Conservation (phyloP, 2,888 invertebrate genomes). For the Nomada lathburiana region DNA sequence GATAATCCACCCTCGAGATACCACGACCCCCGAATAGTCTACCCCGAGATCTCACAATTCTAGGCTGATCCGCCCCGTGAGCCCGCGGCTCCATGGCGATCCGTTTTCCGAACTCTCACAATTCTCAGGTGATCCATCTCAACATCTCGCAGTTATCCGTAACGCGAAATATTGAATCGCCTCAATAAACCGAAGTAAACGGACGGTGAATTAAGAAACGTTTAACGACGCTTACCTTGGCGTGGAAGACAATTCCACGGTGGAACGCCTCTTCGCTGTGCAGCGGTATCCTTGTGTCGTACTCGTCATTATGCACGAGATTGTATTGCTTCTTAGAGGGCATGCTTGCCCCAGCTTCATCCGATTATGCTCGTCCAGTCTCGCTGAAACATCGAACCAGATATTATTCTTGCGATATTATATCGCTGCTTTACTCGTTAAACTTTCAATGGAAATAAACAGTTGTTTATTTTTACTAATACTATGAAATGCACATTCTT, state of each 20-base stretch:
- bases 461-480: neutral
- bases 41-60: too few species aligned
- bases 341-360: conserved; percentile 87
- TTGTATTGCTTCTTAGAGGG: conserved; percentile 96
- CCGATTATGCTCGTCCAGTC: conserved; percentile 81
- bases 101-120: too few species aligned
- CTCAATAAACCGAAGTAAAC: neutral
- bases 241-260: conserved; percentile 98
- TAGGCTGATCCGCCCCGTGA: too few species aligned
- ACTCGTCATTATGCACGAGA: conserved; percentile 97
- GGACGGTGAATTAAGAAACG: conserved; percentile 22
- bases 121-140: too few species aligned
- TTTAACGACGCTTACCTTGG: conserved; percentile 91
- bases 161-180: neutral
- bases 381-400: conserved; percentile 76
- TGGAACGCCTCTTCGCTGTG: conserved; percentile 99
- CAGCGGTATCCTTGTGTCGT: conserved; percentile 97
- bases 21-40: too few species aligned
- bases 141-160: too few species aligned
- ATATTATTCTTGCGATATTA: conserved; percentile 7
- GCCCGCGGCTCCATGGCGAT: too few species aligned
- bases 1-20: too few species aligned
- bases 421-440: conserved; percentile 13
- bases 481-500: too few species aligned
- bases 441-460: conserved; percentile 39